Percentiles rank a stretch among this genome's conserved stretches.
Evolutionary conservation across 2,113 vertebrate genomes (phyloP).

Genomic region (Nycticryphes semicollaris): DNA sequence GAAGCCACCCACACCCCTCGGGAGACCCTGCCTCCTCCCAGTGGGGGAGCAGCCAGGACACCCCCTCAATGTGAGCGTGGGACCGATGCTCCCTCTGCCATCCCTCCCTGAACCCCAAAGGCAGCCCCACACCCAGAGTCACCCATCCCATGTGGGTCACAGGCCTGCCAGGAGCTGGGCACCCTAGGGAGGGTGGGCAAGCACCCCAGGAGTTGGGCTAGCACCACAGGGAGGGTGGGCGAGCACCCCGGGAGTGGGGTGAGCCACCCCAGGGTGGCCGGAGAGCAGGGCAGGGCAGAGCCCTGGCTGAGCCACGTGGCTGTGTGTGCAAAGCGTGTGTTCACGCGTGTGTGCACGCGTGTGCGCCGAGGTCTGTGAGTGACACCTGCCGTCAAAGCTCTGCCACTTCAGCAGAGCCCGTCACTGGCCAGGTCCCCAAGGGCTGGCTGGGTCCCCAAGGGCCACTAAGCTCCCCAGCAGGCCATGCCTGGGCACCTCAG

Average conservation of each 20-base stretch:
- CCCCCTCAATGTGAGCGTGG: neutral
- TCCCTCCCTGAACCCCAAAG: too few relatives aligned
- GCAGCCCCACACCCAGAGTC: neutral
- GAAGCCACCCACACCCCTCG: neutral
- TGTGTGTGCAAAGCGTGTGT: neutral
- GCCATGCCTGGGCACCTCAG: neutral
- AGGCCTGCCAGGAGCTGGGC: neutral
- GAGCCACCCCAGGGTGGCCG: neutral
- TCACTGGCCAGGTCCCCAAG: neutral
- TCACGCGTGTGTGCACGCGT: neutral
- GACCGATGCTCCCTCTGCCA: neutral
- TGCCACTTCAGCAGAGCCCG: neutral
- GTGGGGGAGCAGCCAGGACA: neutral
- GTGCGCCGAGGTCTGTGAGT: neutral
- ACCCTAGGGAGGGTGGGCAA: neutral
- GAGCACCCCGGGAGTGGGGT: neutral
- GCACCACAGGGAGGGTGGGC: neutral
- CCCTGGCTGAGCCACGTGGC: neutral
- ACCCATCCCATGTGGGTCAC: neutral
- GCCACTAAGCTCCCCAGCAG: neutral
- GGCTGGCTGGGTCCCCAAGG: neutral
- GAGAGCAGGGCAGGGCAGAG: neutral
- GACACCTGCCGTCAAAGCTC: slow-evolving; percentile 3
- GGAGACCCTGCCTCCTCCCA: neutral
- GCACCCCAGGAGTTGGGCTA: neutral